These are phyloP conservation scores for Ophonus ardosiacus DNA, from an alignment of 2,888 invertebrate species.

Conservation along the genomic window DNA sequence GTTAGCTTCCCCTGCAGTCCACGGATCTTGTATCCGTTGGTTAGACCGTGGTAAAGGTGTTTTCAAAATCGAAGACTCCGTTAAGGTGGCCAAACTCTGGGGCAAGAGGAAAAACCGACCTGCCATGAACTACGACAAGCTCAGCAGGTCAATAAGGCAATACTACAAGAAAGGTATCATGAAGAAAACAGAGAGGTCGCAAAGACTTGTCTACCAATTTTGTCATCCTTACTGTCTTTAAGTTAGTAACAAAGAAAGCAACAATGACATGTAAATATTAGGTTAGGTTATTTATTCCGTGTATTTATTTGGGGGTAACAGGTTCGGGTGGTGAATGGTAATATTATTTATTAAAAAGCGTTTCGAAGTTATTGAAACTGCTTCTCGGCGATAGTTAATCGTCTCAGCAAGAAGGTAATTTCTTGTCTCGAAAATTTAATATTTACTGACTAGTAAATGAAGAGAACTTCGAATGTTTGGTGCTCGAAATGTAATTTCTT, in stretches of 20 bases:
- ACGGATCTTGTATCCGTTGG: conserved; percentile 98
- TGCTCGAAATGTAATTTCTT: conserved; percentile 57
- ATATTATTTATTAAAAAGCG: conserved; percentile 67
- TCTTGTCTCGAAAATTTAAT: conserved; percentile 72
- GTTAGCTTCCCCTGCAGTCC: conserved; percentile 90
- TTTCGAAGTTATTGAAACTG: conserved; percentile 74
- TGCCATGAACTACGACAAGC: conserved; percentile 99
- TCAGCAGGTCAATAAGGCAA: conserved; percentile 97
- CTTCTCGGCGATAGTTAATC: conserved; percentile 69
- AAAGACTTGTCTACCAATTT: conserved; percentile 99
- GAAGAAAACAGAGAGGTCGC: conserved; percentile 99
- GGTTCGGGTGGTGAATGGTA: conserved; percentile 60
- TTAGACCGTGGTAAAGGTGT: conserved; percentile 95
- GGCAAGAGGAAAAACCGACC: conserved; percentile 98
- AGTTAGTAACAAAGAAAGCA: conserved; percentile 68
- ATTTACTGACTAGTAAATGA: conserved; percentile 74
- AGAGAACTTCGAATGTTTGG: conserved; percentile 47
- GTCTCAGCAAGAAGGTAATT: conserved; percentile 77
- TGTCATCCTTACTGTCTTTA: conserved; percentile 95
- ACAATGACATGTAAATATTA: conserved; percentile 47
- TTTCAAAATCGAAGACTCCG: conserved; percentile 99
- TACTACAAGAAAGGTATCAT: conserved; percentile 99
- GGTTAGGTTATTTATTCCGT: conserved; percentile 60
- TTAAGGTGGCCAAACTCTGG: conserved; percentile 98
- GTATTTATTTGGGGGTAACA: conserved; percentile 61